Conservation (phyloP, 2,113 vertebrate genomes). For the Trogon melanurus region DNA sequence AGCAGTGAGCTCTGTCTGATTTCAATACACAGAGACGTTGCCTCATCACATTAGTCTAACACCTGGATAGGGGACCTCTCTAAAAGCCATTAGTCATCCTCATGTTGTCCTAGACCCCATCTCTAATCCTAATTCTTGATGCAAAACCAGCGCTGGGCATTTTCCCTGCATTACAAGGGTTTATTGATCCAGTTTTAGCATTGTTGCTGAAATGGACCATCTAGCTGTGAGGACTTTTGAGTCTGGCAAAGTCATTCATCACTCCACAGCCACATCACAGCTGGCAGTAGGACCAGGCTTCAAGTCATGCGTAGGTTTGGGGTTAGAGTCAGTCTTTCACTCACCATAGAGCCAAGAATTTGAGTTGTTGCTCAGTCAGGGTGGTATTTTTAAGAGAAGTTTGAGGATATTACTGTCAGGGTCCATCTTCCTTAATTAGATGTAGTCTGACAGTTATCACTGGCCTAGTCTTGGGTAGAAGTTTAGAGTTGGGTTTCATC, state of each 20-base stretch:
- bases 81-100: not conserved
- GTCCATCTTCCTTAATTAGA: not conserved
- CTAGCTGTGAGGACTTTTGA: not conserved
- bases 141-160: not conserved
- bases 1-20: not conserved
- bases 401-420: not conserved
- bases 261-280: not conserved
- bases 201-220: not conserved
- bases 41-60: not conserved
- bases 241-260: not conserved
- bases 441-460: not conserved
- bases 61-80: not conserved
- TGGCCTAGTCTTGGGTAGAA: not conserved
- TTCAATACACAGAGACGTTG: not conserved
- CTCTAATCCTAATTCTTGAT: not conserved
- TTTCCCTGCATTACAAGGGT: not conserved
- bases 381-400: not conserved
- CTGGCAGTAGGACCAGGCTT: not conserved
- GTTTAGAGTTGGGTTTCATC: not conserved
- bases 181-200: not conserved
- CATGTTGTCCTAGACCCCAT: not conserved
- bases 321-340: not conserved
- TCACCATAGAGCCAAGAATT: not conserved
- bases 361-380: not conserved
- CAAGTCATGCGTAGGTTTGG: not conserved